Evolutionary conservation across 2,888 invertebrate genomes (phyloP), one percentile per base, ranked within the genome.

Genomic region (Melipona beecheii): DNA sequence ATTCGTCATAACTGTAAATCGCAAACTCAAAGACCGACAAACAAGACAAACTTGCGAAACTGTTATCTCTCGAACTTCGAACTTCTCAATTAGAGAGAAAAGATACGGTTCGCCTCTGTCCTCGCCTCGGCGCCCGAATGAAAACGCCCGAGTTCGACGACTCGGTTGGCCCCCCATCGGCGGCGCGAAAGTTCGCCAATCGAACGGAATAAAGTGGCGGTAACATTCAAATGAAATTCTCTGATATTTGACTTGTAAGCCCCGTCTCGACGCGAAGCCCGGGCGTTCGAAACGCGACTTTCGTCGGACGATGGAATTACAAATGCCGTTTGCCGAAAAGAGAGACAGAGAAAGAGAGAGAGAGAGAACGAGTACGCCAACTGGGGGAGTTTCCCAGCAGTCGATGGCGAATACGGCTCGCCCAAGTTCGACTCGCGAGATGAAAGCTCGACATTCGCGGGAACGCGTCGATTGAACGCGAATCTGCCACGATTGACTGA

Each of bases 171-270:
- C 31, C 21, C 21, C 17, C 24, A 56, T 65, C 27, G 36, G 4
- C 4, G 6, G 9, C 6, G 31, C 11, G 58, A 60, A 81, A 85
- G 71, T 78, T 75, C 64, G 75, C 43, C 58, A 74, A 54, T 62
- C 64, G 79, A 69, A 21, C n/a, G 27, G 66, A 83, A 80, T 71
- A 73, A 70, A 79, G 49, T 66, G 36, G 49, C 31, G 66, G 64
- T 60, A 81, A 68, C 78, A 62, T 81, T 83, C 80, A 80, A 88
- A 88, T 85, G 70, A 83, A 83, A 85, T 88, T 88, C 85, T 65
- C 83, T 43, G 78, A 88, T 85, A 83, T 88, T 88, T 84, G 81
- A 81, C 73, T 86, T 82, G 81, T 78, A 78, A 84, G 72, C 72
- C 72, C 65, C 9, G 65, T 52, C 56, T 58, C 68, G 64, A 36